These are phyloP conservation scores for Phrynocephalus vlangalii DNA, from an alignment of 2,797 vertebrate genomes.

Conservation along the genomic window DNA sequence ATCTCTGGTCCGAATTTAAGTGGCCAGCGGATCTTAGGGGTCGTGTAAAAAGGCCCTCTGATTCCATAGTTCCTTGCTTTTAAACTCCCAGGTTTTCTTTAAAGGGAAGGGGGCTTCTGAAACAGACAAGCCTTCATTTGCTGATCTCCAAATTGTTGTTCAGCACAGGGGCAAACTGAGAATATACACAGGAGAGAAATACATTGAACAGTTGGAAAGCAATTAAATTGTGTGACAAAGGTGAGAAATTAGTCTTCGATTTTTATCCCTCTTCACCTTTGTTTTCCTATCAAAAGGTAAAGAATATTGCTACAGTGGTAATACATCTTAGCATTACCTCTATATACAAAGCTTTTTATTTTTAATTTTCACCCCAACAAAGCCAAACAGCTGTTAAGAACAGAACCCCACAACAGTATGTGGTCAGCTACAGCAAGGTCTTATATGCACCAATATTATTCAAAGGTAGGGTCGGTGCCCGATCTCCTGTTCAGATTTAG, in stretches of 20 bases:
- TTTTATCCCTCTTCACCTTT: slow-evolving; percentile 45
- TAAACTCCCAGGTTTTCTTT: not conserved
- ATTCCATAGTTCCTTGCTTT: slow-evolving; percentile 40
- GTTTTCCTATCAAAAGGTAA: not conserved
- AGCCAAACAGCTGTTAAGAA: not conserved
- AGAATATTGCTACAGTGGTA: not conserved
- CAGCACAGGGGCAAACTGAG: slow-evolving; percentile 49
- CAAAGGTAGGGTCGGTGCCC: not conserved
- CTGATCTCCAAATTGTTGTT: slow-evolving; percentile 55
- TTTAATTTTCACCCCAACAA: not conserved
- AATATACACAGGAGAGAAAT: slow-evolving; percentile 59
- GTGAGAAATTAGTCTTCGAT: slow-evolving; percentile 57
- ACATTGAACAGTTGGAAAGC: slow-evolving; percentile 62
- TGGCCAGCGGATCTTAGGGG: no score
- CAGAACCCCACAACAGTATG: no score
- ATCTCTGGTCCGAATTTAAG: no score
- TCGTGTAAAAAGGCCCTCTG: no score
- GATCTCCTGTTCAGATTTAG: no score
- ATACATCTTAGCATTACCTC: not conserved
- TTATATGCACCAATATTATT: not conserved
- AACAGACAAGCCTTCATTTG: slow-evolving; percentile 30
- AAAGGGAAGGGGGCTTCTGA: not conserved
- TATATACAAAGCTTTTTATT: not conserved
- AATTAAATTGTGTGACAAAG: slow-evolving; percentile 57
- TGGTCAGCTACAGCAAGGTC: not conserved